Evolutionary conservation across 1,140 invertebrate species (phyloP).

Genomic region (Chrysoperla carnea): DNA sequence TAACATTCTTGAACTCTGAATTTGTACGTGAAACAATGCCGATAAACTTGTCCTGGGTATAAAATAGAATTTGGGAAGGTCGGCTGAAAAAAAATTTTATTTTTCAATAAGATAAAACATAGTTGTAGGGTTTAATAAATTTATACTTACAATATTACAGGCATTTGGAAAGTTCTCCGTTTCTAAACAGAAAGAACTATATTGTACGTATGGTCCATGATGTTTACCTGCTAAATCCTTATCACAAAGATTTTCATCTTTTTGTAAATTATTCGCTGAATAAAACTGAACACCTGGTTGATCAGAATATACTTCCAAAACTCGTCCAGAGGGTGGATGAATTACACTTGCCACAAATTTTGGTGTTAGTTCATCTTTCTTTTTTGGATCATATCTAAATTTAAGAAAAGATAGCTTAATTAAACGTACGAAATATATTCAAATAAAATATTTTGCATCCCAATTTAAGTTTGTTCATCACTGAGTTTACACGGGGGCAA

Average conservation of each 20-base stretch:
- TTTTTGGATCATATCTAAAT: slow-evolving; percentile 2
- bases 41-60: not conserved
- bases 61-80: not conserved
- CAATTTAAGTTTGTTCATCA: slow-evolving; percentile 24
- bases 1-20: too few species aligned
- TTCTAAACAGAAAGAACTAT: slow-evolving; percentile 75
- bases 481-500: too few species aligned
- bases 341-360: slow-evolving; percentile 27
- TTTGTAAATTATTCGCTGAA: slow-evolving; percentile 58
- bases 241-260: slow-evolving; percentile 3
- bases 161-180: slow-evolving; percentile 88
- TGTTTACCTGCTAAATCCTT: slow-evolving; percentile 37
- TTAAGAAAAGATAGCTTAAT: not conserved
- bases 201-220: slow-evolving; percentile 47
- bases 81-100: not conserved
- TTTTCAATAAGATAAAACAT: not conserved
- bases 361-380: not conserved
- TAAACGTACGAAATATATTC: too few species aligned
- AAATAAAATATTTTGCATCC: too few species aligned
- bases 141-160: slow-evolving; percentile 50
- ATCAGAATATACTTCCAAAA: slow-evolving; percentile 58
- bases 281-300: slow-evolving; percentile 87
- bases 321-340: slow-evolving; percentile 51
- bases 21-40: not conserved
- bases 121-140: not conserved